Conservation (phyloP, 92 coral and sea anemone species). For the Palythoa grandis region DNA sequence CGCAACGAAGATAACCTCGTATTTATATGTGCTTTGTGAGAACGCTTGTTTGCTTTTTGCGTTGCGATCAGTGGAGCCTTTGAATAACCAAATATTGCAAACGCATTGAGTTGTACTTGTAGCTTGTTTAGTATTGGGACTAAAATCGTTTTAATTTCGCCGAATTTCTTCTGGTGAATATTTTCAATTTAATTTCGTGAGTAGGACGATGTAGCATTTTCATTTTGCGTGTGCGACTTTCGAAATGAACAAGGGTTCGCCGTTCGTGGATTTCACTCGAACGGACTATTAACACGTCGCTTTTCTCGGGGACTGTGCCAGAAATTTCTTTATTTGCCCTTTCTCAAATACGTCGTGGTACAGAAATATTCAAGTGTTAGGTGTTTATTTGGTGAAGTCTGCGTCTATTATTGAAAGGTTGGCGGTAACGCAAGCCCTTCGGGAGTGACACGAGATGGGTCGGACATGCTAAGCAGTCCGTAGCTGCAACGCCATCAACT, state of each 20-base stretch:
- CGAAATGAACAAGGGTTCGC: slow-evolving; percentile 41
- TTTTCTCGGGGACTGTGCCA: background rate
- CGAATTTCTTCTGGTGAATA: slow-evolving; percentile 6
- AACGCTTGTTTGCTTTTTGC: slow-evolving; percentile 28
- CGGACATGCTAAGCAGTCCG: slow-evolving; percentile 7
- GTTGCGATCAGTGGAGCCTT: slow-evolving; percentile 30
- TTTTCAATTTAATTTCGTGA: slow-evolving; percentile 33
- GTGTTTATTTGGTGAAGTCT: slow-evolving; percentile 11
- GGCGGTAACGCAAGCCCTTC: slow-evolving; percentile 36
- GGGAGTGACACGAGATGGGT: slow-evolving; percentile 44
- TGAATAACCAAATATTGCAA: slow-evolving; percentile 39
- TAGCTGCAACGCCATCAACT: slow-evolving; percentile 30
- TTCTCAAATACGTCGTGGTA: background rate
- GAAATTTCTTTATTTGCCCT: background rate
- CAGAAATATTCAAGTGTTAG: background rate
- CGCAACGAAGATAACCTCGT: slow-evolving; percentile 27
- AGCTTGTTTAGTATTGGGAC: slow-evolving; percentile 26
- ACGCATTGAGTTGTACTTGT: background rate
- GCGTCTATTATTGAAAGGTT: slow-evolving; percentile 23
- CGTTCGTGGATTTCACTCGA: slow-evolving; percentile 21
- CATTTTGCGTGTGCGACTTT: slow-evolving; percentile 45
- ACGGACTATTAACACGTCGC: slow-evolving; percentile 30
- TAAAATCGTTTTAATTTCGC: slow-evolving; percentile 18
- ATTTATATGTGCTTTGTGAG: slow-evolving; percentile 13
- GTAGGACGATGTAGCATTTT: slow-evolving; percentile 1